Percentiles rank a stretch among this genome's conserved stretches.
These are phyloP conservation scores for Dyspetes luteomarginatus DNA, from an alignment of 2,888 invertebrate genomes.

Conservation along the genomic window DNA sequence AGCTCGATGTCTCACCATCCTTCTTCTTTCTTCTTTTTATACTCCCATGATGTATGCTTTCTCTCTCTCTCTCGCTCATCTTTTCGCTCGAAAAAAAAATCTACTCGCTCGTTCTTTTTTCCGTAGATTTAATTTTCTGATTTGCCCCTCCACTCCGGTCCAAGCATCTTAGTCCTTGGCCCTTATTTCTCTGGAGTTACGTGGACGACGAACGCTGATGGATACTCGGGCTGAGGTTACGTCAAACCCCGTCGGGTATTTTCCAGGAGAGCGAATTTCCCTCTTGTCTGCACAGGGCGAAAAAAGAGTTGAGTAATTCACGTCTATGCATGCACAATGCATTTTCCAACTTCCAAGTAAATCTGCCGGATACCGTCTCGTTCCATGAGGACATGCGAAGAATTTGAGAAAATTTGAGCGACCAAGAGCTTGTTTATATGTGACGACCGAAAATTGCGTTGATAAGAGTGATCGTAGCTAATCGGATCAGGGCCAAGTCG, in stretches of 20 bases:
- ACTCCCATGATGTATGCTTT: not conserved
- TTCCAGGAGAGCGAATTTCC: constrained; percentile 58
- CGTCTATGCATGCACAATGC: not conserved
- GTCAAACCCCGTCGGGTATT: constrained; percentile 59
- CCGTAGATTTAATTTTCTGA: constrained; percentile 75
- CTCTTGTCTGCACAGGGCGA: constrained; percentile 1
- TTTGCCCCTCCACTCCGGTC: constrained; percentile 51
- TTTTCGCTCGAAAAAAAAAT: constrained; percentile 33
- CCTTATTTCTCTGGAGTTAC: constrained; percentile 26
- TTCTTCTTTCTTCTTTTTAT: constrained; percentile 32
- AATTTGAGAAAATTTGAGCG: constrained; percentile 38
- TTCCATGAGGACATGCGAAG: constrained; percentile 52
- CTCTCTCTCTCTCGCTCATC: constrained; percentile 9
- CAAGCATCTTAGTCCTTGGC: not conserved
- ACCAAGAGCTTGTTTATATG: not conserved
- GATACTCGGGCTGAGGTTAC: no score
- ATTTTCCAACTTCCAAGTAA: not conserved
- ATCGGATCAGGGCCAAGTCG: not conserved
- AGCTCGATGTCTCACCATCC: constrained; percentile 6
- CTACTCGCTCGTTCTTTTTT: constrained; percentile 13
- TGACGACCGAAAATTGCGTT: constrained; percentile 3
- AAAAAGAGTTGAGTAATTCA: not conserved
- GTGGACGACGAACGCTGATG: constrained; percentile 37
- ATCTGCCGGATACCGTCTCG: constrained; percentile 36
- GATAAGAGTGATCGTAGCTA: constrained; percentile 3